These are phyloP conservation scores for Sminthurinus aureus DNA, from an alignment of 2,888 invertebrate genomes.

Conservation along the genomic window DNA sequence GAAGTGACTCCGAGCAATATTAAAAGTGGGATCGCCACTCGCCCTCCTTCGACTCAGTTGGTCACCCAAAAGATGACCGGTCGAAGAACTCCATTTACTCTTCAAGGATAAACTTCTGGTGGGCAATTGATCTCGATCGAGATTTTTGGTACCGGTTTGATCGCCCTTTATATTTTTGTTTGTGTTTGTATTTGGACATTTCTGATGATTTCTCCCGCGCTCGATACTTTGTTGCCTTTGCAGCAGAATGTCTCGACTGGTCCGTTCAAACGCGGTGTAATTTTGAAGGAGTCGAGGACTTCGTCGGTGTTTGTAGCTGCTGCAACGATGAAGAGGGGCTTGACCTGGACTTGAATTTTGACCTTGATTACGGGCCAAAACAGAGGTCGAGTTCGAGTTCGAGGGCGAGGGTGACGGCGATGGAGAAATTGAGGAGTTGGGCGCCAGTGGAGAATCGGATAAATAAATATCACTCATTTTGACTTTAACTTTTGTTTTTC, in stretches of 20 bases:
- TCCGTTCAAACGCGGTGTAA: conserved; percentile 14
- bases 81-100: conserved; percentile 23
- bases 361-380: background rate
- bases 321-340: too few relatives aligned
- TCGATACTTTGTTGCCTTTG: conserved; percentile 29
- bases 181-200: background rate
- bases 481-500: background rate
- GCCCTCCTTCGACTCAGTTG: background rate
- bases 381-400: too few relatives aligned
- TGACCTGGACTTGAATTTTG: too few relatives aligned
- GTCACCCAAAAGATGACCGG: conserved; percentile 3
- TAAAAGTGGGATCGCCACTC: conserved; percentile 11
- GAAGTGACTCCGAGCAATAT: conserved; percentile 9
- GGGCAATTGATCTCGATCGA: background rate
- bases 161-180: too few relatives aligned
- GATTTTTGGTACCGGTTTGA: background rate
- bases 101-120: conserved; percentile 18
- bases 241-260: conserved; percentile 11
- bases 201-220: background rate
- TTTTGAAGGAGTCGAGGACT: background rate
- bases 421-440: background rate
- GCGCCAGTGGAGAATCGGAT: background rate
- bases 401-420: background rate
- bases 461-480: conserved; percentile 8
- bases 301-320: too few relatives aligned